Evolutionary conservation across 2,888 invertebrate genomes (phyloP).

Genomic region (Capitulum mitella): DNA sequence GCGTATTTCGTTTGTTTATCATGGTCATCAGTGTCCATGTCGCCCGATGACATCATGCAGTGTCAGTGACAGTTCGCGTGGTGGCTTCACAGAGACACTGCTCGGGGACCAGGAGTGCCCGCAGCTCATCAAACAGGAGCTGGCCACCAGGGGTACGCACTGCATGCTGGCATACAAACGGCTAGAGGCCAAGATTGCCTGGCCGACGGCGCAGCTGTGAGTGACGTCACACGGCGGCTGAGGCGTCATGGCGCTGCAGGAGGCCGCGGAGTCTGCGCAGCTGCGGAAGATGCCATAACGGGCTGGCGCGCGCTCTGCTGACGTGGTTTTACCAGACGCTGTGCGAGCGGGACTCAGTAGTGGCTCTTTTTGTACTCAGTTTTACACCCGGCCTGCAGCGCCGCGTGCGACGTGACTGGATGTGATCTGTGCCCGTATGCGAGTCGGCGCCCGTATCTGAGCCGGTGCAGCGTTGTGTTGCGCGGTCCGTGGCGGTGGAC

Average conservation of each 20-base stretch:
- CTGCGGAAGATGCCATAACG: too few relatives aligned
- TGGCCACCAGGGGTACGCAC: constrained; percentile 56
- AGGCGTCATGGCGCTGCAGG: too few relatives aligned
- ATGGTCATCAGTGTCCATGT: too few relatives aligned
- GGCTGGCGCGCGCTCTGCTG: too few relatives aligned
- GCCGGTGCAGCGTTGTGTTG: background rate
- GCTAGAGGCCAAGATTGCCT: constrained; percentile 93
- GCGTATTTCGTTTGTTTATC: too few relatives aligned
- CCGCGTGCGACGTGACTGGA: background rate
- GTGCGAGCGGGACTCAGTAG: background rate
- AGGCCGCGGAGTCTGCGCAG: too few relatives aligned
- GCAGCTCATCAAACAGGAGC: constrained; percentile 67
- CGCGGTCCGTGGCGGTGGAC: background rate
- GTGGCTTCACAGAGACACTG: constrained; percentile 65
- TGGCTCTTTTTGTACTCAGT: constrained; percentile 1
- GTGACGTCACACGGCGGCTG: too few relatives aligned
- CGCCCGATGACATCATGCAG: too few relatives aligned
- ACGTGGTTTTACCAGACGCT: background rate
- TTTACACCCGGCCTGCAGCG: background rate
- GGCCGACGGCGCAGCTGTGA: constrained; percentile 54
- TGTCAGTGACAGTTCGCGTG: too few relatives aligned
- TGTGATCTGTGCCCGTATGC: background rate
- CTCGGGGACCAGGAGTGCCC: constrained; percentile 83
- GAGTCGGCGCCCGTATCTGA: background rate
- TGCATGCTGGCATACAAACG: constrained; percentile 91